Evolutionary conservation across 35 echinoderm and acorn worm species (phyloP).

Genomic region (Ophioderma brevispina): DNA sequence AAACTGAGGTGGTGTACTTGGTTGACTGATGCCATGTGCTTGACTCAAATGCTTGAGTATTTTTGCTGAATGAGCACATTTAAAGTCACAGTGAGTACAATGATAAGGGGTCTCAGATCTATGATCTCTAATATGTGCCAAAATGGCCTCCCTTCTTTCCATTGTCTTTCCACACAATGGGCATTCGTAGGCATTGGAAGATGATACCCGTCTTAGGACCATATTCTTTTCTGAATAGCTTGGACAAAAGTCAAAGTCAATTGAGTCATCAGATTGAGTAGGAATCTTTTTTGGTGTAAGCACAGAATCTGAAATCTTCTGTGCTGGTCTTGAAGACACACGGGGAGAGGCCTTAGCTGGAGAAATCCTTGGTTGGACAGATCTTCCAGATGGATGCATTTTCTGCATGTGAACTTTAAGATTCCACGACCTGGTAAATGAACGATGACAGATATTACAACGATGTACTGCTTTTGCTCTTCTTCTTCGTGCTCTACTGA

Average conservation of each 20-base stretch:
- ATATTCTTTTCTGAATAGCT: conserved; percentile 4
- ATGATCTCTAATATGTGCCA: not conserved
- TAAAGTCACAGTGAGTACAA: not conserved
- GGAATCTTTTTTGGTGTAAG: not conserved
- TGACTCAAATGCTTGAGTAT: not conserved
- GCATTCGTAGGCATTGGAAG: not conserved
- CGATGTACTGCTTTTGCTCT: not conserved
- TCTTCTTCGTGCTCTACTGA: not conserved
- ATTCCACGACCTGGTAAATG: not conserved
- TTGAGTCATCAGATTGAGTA: not conserved
- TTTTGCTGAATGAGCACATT: not conserved
- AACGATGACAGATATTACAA: not conserved
- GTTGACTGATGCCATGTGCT: not conserved
- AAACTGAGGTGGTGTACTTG: not conserved
- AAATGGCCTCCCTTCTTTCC: not conserved
- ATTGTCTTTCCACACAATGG: not conserved
- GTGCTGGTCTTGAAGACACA: not conserved
- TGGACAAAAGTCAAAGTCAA: not conserved
- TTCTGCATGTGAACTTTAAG: not conserved
- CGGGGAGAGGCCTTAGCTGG: not conserved
- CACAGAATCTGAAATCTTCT: not conserved
- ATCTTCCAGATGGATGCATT: not conserved
- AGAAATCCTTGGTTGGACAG: not conserved
- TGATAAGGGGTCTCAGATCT: not conserved
- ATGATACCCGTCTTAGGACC: not conserved